These are phyloP conservation scores for Drosophila orena DNA, from an alignment of 1,140 invertebrate genomes.

Conservation along the genomic window DNA sequence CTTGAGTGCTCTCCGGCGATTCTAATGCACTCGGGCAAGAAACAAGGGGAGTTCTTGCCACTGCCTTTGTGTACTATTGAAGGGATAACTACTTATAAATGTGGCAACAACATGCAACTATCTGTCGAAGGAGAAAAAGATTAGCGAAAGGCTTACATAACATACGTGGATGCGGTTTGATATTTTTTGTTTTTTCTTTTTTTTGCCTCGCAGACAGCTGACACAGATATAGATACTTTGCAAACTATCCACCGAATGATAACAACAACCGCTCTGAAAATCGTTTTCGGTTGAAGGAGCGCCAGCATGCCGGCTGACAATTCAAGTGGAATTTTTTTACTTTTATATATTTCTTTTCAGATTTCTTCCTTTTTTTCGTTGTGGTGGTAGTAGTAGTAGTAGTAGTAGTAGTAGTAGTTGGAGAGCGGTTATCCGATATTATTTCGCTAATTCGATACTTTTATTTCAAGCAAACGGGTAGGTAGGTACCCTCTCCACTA, in stretches of 20 bases:
- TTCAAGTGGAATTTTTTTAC: conserved; percentile 70
- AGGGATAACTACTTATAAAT: conserved; percentile 60
- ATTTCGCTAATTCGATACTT: conserved; percentile 84
- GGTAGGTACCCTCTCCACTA: conserved; percentile 25
- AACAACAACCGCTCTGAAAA: conserved; percentile 52
- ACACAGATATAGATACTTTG: conserved; percentile 53
- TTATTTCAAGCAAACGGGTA: conserved; percentile 64
- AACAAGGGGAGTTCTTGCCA: conserved; percentile 33
- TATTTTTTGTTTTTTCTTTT: too few relatives aligned
- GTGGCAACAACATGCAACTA: conserved; percentile 70
- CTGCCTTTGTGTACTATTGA: conserved; percentile 42
- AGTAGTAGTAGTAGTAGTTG: conserved; percentile 32
- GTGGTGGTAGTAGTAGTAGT: too few relatives aligned
- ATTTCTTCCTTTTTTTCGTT: conserved; percentile 24
- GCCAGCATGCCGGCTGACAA: conserved; percentile 71
- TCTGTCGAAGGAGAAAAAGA: conserved; percentile 34
- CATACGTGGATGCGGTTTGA: conserved; percentile 71
- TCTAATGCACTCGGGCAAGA: conserved; percentile 76
- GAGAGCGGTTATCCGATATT: conserved; percentile 73
- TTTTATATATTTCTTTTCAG: conserved; percentile 36
- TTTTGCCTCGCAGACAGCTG: conserved; percentile 52
- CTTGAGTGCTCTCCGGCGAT: conserved; percentile 53
- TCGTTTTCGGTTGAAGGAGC: conserved; percentile 33
- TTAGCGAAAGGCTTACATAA: conserved; percentile 73
- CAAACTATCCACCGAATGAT: conserved; percentile 38